phyloP scores from a whole-genome alignment of 2,113 vertebrate genomes.

The Probosciger aterrimus region DNA sequence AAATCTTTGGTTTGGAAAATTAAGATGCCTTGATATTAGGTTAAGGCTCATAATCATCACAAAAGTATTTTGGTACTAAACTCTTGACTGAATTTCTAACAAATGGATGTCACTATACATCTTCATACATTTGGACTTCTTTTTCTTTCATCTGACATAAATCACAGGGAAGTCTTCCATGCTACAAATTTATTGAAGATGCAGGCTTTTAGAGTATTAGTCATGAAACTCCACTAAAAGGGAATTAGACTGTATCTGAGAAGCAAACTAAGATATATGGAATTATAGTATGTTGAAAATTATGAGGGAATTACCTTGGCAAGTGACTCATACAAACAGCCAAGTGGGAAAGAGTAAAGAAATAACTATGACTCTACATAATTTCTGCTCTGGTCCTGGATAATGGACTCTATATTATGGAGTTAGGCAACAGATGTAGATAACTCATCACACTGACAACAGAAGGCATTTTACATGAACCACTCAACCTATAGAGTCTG shows the following conservation, averaged over 20 bases:
- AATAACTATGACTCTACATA: neutral
- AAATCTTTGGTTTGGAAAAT: neutral
- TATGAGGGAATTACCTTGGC: neutral
- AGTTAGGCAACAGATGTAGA: neutral
- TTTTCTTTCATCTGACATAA: neutral
- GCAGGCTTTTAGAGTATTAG: neutral
- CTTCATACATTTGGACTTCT: neutral
- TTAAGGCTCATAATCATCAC: neutral
- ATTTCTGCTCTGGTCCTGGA: neutral
- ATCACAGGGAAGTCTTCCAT: neutral
- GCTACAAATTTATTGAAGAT: neutral
- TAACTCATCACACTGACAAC: neutral
- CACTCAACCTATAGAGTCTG: rapidly evolving
- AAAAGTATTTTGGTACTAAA: neutral
- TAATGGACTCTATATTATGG: neutral
- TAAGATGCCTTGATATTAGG: neutral
- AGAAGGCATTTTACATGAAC: neutral
- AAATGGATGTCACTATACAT: neutral
- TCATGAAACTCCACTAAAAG: neutral
- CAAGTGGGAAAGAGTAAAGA: neutral
- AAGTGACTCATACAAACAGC: neutral
- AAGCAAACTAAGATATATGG: neutral
- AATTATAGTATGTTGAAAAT: neutral
- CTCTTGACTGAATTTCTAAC: neutral
- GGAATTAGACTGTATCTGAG: neutral